A percentile compares a stretch with the other conserved stretches of the same genome.
Conservation (phyloP, 2,888 invertebrate species). For the Melanostoma mellinum region DNA sequence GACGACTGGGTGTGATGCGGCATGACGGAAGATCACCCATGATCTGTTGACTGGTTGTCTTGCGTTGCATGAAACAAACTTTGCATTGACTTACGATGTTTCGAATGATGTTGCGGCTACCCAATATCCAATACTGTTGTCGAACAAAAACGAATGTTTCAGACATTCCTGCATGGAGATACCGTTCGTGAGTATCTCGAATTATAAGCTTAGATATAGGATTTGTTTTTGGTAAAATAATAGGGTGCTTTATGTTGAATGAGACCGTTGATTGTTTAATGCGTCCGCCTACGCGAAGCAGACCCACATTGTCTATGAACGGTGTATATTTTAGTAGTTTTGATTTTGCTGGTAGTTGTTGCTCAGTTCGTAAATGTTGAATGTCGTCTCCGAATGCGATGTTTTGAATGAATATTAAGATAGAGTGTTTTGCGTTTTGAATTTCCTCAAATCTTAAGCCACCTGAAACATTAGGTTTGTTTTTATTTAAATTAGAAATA, state of each 20-base stretch:
- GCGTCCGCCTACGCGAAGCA: conserved; percentile 17
- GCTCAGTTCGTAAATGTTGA: background rate
- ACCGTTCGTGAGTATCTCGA: conserved; percentile 15
- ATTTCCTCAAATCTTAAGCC: background rate
- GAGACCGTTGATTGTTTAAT: conserved; percentile 21
- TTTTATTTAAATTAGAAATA: background rate
- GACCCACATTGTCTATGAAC: conserved; percentile 26
- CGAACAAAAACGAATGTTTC: conserved; percentile 29
- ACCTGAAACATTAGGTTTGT: background rate
- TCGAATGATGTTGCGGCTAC: conserved; percentile 43
- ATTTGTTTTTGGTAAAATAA: conserved; percentile 37
- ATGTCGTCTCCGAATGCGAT: too few species aligned
- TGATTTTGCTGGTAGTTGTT: conserved; percentile 18
- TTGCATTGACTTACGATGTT: conserved; percentile 43
- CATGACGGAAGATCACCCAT: conserved; percentile 54
- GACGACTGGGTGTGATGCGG: conserved; percentile 17
- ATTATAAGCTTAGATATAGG: conserved; percentile 31
- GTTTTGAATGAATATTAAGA: conserved; percentile 5
- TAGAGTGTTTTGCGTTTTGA: background rate
- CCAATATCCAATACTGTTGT: conserved; percentile 61
- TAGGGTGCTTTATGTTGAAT: conserved; percentile 38
- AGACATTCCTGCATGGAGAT: conserved; percentile 48
- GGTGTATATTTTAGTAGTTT: background rate
- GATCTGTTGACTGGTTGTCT: conserved; percentile 27
- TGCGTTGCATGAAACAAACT: conserved; percentile 54